phyloP scores from a whole-genome alignment of 2,797 vertebrate species.

The Chaenodraco wilsoni region DNA sequence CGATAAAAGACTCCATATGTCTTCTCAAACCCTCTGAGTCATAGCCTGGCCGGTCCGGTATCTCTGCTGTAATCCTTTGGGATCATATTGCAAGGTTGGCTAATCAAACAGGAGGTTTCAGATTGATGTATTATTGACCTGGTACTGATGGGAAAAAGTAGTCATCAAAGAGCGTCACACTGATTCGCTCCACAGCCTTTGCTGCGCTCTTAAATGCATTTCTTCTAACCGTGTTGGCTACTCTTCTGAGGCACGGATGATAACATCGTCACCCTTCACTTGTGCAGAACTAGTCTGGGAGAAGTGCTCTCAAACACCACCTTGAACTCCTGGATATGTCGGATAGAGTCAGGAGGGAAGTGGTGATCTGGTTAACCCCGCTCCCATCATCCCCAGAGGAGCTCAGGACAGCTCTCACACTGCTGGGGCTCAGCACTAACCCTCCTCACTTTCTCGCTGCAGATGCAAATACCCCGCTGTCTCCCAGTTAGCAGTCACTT shows the following conservation, averaged over 20 bases:
- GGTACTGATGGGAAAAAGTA: constrained; percentile 48
- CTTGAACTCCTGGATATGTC: constrained; percentile 16
- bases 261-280: constrained; percentile 40
- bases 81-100: constrained; percentile 55
- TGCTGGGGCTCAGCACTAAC: constrained; percentile 33
- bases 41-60: constrained; percentile 23
- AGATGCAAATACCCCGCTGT: constrained; percentile 39
- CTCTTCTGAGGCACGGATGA: constrained; percentile 26
- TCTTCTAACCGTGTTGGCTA: constrained; percentile 49
- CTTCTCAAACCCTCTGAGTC: constrained; percentile 24
- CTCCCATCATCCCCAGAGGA: constrained; percentile 24
- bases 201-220: constrained; percentile 47
- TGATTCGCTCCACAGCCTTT: constrained; percentile 52
- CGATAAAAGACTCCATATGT: constrained; percentile 32
- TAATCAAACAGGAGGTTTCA: constrained; percentile 62
- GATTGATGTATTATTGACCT: constrained; percentile 71
- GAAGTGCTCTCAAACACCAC: constrained; percentile 15
- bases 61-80: constrained; percentile 47
- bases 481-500: constrained; percentile 42
- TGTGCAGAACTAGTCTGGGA: constrained; percentile 20
- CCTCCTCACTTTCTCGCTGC: constrained; percentile 12
- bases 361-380: constrained; percentile 13
- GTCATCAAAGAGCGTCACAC: constrained; percentile 58
- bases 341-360: constrained; percentile 2
- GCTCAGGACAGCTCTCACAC: constrained; percentile 2